phyloP scores from a whole-genome alignment of 2,888 invertebrate species.

The Strigamia crassipes region DNA sequence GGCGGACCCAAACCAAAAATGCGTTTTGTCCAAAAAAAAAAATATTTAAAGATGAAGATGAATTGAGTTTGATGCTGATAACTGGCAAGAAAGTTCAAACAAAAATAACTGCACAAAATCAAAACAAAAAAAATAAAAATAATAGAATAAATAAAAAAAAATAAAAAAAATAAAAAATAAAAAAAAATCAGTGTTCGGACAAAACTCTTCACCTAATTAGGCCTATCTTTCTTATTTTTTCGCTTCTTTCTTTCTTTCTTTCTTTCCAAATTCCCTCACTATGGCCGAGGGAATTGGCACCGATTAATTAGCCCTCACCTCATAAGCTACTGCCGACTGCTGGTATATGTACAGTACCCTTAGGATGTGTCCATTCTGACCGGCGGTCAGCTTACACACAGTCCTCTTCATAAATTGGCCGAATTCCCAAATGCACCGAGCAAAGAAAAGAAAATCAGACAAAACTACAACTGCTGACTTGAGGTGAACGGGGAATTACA shows the following conservation, averaged over 20 bases:
- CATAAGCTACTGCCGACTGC: conserved; percentile 29
- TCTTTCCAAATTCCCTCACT: background rate
- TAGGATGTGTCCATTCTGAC: conserved; percentile 40
- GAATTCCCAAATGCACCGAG: conserved; percentile 18
- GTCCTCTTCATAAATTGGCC: conserved; percentile 38
- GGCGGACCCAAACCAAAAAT: background rate
- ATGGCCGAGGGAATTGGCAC: conserved; percentile 32
- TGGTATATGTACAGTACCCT: conserved; percentile 40
- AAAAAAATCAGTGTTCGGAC: conserved; percentile 2
- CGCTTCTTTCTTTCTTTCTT: background rate
- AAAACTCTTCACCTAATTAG: conserved; percentile 42
- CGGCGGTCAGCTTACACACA: conserved; percentile 27
- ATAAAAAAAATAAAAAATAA: background rate
- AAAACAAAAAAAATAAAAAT: background rate
- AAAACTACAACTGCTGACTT: conserved; percentile 37
- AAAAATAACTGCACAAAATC: too few species aligned
- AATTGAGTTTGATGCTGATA: conserved; percentile 7
- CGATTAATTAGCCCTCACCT: conserved; percentile 42
- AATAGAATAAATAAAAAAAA: background rate
- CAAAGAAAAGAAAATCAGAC: conserved; percentile 31
- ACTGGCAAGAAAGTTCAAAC: background rate
- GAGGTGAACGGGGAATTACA: conserved; percentile 29
- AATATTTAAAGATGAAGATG: background rate
- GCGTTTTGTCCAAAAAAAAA: too few species aligned
- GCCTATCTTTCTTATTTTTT: conserved; percentile 28